Percentiles rank a stretch among this genome's conserved stretches.
phyloP scores from a whole-genome alignment of 2,797 vertebrate genomes.

The Sebastes vulpes region DNA sequence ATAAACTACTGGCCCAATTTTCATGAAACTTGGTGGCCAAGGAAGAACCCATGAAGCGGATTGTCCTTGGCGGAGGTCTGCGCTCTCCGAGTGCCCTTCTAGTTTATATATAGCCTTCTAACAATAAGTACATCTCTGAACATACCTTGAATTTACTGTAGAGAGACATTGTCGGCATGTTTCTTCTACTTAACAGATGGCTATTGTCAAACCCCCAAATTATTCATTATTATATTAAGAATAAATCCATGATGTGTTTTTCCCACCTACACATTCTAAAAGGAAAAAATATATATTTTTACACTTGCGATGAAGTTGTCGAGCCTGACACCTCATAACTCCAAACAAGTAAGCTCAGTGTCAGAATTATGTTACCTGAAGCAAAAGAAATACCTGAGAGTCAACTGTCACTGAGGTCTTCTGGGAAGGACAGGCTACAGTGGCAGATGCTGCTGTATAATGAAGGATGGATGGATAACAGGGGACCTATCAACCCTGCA shows the following conservation, averaged over 20 bases:
- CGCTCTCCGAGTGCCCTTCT: background rate
- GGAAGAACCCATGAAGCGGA: background rate
- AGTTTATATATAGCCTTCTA: background rate
- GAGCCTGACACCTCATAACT: conserved; percentile 30
- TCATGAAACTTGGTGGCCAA: no score
- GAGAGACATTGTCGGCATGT: background rate
- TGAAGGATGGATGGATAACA: conserved; percentile 62
- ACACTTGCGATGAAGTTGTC: background rate
- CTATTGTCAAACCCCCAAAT: background rate
- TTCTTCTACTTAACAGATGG: background rate
- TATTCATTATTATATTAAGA: background rate
- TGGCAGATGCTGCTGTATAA: conserved; percentile 42
- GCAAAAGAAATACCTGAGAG: conserved; percentile 45
- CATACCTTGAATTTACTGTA: background rate
- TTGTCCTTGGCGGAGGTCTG: background rate
- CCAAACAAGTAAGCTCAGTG: conserved; percentile 39
- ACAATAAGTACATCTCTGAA: background rate
- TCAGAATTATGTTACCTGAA: conserved; percentile 24
- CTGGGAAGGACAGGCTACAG: conserved; percentile 19
- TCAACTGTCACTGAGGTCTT: conserved; percentile 52
- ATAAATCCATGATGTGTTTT: background rate
- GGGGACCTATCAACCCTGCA: conserved; percentile 57
- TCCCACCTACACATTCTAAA: background rate
- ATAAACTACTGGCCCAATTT: no score
- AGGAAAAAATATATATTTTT: background rate